Percentiles rank a stretch among this genome's conserved stretches.
Conservation (phyloP, 1,140 invertebrate species). For the Calycopis cecrops region DNA sequence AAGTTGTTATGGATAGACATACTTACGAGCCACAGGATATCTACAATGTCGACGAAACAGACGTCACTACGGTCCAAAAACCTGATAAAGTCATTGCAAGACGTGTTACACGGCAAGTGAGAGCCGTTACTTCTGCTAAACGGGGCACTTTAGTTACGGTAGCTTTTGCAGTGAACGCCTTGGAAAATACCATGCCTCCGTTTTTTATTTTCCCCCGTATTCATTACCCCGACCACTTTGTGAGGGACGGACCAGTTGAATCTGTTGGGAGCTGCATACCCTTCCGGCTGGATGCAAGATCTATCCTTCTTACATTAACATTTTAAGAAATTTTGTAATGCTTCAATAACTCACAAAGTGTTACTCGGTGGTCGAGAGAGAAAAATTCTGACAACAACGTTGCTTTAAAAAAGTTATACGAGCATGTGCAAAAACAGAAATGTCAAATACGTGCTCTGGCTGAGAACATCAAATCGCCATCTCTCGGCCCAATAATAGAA, state of each 20-base stretch:
- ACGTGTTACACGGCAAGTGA: slow-evolving; percentile 55
- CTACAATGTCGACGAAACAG: slow-evolving; percentile 66
- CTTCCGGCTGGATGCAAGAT: slow-evolving; percentile 60
- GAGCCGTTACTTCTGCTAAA: slow-evolving; percentile 60
- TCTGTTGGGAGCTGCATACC: slow-evolving; percentile 42
- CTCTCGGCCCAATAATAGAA: too few species aligned
- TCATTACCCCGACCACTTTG: slow-evolving; percentile 56
- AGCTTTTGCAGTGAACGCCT: slow-evolving; percentile 47
- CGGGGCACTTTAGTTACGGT: slow-evolving; percentile 60
- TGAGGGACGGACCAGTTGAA: slow-evolving; percentile 46
- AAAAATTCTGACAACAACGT: too few species aligned
- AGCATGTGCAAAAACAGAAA: too few species aligned
- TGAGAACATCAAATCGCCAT: too few species aligned
- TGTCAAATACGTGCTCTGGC: too few species aligned
- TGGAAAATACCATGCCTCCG: slow-evolving; percentile 37
- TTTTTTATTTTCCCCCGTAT: slow-evolving; percentile 35
- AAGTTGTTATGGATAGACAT: slow-evolving; percentile 27
- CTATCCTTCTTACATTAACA: slow-evolving; percentile 48
- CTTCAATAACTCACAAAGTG: slow-evolving; percentile 27
- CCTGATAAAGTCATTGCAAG: slow-evolving; percentile 18
- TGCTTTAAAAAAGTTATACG: too few species aligned
- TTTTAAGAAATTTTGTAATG: slow-evolving; percentile 41
- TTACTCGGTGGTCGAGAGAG: too few species aligned
- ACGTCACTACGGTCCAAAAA: slow-evolving; percentile 58
- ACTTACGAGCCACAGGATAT: slow-evolving; percentile 33